Base-by-base conservation (phyloP, 2,113 vertebrate genomes). In the Galeopterus variegatus region DNA sequence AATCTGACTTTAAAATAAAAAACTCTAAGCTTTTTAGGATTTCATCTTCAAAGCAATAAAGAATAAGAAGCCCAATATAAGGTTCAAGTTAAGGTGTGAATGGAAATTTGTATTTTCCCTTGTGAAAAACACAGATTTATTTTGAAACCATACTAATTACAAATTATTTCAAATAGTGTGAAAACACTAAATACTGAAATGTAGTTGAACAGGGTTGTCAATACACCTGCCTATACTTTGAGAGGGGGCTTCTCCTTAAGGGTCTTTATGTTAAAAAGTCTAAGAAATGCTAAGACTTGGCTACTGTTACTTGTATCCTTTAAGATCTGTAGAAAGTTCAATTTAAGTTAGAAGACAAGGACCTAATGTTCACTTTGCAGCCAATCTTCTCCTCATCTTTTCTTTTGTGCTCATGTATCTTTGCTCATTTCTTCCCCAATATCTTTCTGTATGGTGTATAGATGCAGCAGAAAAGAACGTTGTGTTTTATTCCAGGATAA, bases 131-230 rank as follows among this genome's bases (percentile, higher is more conserved):
- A 90, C 8, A 92, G 24, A 92, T 69, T 24, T 75, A 50, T 52
- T 52, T 76, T 56, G 41, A 58, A 84, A 83, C 24, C 36, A 31
- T 24, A 52, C 2, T 24, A 93, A 90, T 72, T 48, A 56, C 31
- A 83, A 92, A 88, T 91, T 72, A 88, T 69, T 69, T 85, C 67
- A 93, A 94, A 85, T 4, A 26, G 31, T 41, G 33, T 67, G 67
- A 79, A 90, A 90, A 93, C 19, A 67, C 23, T 48, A 86, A 50
- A 58, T 33, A 48, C 26, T 36, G 14, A 76, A 93, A 81, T 28
- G 8, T 36, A 62, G 45, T 67, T n/a, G 17, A 56, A 45, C 62
- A 52, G 19, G 3, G n/a, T 36, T 60, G 58, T 60, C 36, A 92
- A 58, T 4, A 84, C 72, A 33, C 11, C 60, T 52, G 3, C 6